Evolutionary conservation across 2,888 invertebrate species (phyloP), one percentile per base, ranked within the genome.

Genomic region (Synanthedon andrenaeformis): DNA sequence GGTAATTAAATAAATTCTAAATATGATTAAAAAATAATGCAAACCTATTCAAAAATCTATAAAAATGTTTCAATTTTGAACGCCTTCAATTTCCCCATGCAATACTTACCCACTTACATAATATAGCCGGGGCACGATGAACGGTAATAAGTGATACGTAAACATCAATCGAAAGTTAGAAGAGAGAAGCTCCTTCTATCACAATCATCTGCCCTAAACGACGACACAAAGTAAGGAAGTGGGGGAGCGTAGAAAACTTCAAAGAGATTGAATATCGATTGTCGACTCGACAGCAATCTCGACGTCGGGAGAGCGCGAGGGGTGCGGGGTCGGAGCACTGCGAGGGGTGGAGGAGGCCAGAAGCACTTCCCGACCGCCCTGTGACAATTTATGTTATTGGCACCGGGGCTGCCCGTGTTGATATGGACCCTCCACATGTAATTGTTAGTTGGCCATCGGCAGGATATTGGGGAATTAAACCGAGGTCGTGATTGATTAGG

Each of bases 241-340:
- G 77, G 71, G 74, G 78, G 77, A 79, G 76, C 75, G 79, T 72
- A 79, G 79, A 79, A 77, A 79, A 80, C 77, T 81, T 82, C 82
- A 83, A 84, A 83, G 84, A 86, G 85, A 86, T 85, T 86, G 86
- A 86, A 84, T 86, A 86, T 86, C 83, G 86, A 86, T 86, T 86
- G 82, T 79, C 67, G 76, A 79, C 73, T 78, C 81, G 81, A 80
- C 81, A 77, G 82, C 83, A 79, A 83, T 84, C 76, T 76, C 74
- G 65, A 66, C 59, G 59, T 59, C 55, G 62, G 60, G 56, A 57
- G 59, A 57, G 55, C 55, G 52, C 57, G 59, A 57, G 55, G 58
- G 60, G 59, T 57, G 55, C 53, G 57, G 63, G 55, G 51, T 49
- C 17, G 59, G 56, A 59, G 56, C 61, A 54, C 49, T 61, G 62